Percentiles rank a stretch among this genome's conserved stretches.
These are phyloP conservation scores for Carapus acus DNA, from an alignment of 2,797 vertebrate genomes.

Conservation along the genomic window DNA sequence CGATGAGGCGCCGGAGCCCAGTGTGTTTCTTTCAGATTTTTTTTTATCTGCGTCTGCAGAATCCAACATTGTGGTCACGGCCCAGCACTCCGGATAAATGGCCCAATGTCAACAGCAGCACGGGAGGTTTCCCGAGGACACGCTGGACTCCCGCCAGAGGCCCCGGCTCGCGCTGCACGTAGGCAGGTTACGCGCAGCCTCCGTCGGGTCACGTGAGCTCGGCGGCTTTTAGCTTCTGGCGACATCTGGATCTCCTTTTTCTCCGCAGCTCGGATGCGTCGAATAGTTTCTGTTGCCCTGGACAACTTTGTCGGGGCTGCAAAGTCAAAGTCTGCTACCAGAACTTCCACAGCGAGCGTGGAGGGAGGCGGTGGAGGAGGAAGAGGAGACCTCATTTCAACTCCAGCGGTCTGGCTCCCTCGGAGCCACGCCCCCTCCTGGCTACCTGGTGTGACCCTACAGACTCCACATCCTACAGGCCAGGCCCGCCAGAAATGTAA, in stretches of 20 bases:
- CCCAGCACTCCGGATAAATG: slow-evolving; percentile 8
- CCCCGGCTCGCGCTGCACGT: slow-evolving; percentile 21
- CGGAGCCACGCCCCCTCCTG: background rate
- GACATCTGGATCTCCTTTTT: background rate
- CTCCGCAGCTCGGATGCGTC: slow-evolving; percentile 4
- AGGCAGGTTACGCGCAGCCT: background rate
- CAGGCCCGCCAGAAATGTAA: too few relatives aligned
- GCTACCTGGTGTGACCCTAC: background rate
- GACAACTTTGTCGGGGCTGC: background rate
- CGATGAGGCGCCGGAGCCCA: slow-evolving; percentile 9
- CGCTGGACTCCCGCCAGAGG: slow-evolving; percentile 30
- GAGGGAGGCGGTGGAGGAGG: background rate
- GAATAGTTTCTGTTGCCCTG: background rate
- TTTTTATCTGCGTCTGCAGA: slow-evolving; percentile 28
- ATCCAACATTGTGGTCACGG: background rate
- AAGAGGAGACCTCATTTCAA: background rate
- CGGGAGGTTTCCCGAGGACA: slow-evolving; percentile 40
- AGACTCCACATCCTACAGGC: too few relatives aligned
- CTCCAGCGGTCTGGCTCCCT: background rate
- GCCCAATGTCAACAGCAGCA: slow-evolving; percentile 26
- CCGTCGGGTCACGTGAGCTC: slow-evolving; percentile 10
- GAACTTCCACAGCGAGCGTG: background rate
- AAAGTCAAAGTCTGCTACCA: background rate
- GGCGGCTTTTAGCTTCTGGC: slow-evolving; percentile 2
- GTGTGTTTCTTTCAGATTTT: slow-evolving; percentile 23